phyloP scores from a whole-genome alignment of 2,113 vertebrate species.

The Clarias batrachus region DNA sequence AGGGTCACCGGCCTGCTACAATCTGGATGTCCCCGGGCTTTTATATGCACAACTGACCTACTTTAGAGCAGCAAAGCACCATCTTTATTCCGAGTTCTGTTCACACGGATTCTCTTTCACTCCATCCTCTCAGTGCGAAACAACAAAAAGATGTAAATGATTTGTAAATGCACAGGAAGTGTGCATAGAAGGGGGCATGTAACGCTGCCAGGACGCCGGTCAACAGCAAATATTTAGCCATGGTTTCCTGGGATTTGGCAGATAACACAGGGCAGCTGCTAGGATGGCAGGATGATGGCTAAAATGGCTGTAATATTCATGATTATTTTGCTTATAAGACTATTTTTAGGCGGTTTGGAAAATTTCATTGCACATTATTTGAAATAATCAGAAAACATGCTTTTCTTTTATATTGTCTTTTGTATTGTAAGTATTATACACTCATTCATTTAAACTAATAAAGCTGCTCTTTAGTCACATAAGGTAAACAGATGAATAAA shows the following conservation, averaged over 20 bases:
- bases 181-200: background rate
- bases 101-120: slow-evolving; percentile 12
- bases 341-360: background rate
- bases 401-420: no score
- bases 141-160: slow-evolving; percentile 28
- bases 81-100: slow-evolving; percentile 50
- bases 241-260: slow-evolving; percentile 44
- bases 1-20: slow-evolving; percentile 54
- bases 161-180: background rate
- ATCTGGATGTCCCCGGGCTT: slow-evolving; percentile 65
- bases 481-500: background rate
- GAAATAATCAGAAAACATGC: background rate
- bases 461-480: background rate
- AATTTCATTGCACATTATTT: background rate
- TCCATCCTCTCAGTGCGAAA: slow-evolving; percentile 11
- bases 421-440: background rate
- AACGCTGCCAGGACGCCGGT: slow-evolving; percentile 9
- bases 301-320: slow-evolving; percentile 16
- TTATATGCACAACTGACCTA: slow-evolving; percentile 73
- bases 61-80: slow-evolving; percentile 66
- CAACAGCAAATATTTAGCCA: slow-evolving; percentile 57
- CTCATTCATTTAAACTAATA: background rate
- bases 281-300: background rate
- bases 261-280: slow-evolving; percentile 41
- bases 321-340: background rate